Evolutionary conservation across 2,888 invertebrate genomes (phyloP).

Genomic region (Lasius platythorax): DNA sequence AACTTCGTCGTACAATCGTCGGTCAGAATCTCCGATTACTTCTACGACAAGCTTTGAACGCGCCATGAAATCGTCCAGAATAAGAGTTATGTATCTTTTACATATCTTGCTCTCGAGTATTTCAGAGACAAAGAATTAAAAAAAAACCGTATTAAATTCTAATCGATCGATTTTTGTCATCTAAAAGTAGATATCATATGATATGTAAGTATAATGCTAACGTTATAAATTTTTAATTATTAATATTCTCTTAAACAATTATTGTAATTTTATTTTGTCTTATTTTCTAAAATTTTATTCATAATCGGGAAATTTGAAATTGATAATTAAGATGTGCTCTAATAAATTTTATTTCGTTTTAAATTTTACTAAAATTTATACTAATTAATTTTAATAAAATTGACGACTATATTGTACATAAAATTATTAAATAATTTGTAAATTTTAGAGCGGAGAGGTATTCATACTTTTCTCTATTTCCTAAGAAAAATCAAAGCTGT

Average conservation of each 20-base stretch:
- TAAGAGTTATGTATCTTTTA: background rate
- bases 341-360: no score
- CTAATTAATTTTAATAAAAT: no score
- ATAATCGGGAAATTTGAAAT: background rate
- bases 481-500: background rate
- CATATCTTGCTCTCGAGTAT: background rate
- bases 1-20: slow-evolving; percentile 9
- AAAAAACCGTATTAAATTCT: background rate
- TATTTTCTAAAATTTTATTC: background rate
- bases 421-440: background rate
- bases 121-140: background rate
- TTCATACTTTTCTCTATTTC: background rate
- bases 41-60: background rate
- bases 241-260: background rate
- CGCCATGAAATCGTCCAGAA: background rate
- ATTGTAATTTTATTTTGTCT: background rate
- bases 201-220: background rate
- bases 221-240: background rate
- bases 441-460: background rate
- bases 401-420: background rate
- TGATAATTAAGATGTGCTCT: no score
- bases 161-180: background rate
- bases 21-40: background rate
- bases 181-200: background rate
- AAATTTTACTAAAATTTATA: no score